phyloP scores from a whole-genome alignment of 2,113 vertebrate genomes.

The Trachemys scripta region DNA sequence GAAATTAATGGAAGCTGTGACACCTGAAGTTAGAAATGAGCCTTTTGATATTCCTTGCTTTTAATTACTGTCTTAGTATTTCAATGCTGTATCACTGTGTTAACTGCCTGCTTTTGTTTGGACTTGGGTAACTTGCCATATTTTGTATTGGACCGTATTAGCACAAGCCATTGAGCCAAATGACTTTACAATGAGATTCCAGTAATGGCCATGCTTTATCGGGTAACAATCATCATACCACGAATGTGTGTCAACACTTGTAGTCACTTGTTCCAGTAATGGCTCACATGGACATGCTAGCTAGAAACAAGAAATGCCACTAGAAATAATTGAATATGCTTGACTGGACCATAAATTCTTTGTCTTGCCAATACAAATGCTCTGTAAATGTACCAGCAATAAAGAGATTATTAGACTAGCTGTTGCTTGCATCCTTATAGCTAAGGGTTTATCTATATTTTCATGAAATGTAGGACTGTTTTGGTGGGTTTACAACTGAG shows the following conservation, averaged over 20 bases:
- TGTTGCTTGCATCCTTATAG: not conserved
- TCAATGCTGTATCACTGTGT: not conserved
- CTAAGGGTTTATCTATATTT: not conserved
- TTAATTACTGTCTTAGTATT: not conserved
- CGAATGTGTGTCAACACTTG: not conserved
- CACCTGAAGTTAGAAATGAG: not conserved
- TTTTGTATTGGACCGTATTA: not conserved
- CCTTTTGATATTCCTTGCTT: not conserved
- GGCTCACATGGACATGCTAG: not conserved
- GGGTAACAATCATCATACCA: not conserved
- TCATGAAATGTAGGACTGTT: not conserved
- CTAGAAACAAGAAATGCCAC: not conserved
- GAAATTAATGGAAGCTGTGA: not conserved
- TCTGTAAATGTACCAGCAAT: not conserved
- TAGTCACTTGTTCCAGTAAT: not conserved
- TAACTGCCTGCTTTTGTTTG: not conserved
- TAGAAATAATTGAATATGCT: not conserved
- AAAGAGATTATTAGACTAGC: not conserved
- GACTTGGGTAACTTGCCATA: not conserved
- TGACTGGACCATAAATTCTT: fast-evolving
- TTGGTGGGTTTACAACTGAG: not conserved
- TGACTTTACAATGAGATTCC: not conserved
- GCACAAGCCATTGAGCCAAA: not conserved
- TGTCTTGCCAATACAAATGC: not conserved
- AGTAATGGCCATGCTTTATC: not conserved